Base-by-base conservation (phyloP, 1,140 invertebrate species). In the Druon quercuslanigerum region DNA sequence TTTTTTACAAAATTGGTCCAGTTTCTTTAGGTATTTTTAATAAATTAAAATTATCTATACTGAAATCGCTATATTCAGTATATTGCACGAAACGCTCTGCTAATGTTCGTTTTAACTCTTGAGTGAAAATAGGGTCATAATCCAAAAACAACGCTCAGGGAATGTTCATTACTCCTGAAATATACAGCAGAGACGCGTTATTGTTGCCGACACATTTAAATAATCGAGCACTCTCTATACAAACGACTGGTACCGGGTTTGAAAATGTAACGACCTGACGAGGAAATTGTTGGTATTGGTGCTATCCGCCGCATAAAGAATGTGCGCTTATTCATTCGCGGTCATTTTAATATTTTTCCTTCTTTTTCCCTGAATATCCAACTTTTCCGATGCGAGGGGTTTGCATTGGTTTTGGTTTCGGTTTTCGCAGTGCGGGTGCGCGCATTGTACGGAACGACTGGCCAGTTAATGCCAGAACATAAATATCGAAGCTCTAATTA, bases 401-500 rank as follows among this genome's bases (percentile, higher is more conserved):
- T 52, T 54, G 25, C 33, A 46, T 52, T 57, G 71, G 50, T 74
- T 74, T 60, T 73, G 51, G 71, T 66, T 46, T 66, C 33, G 25
- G 2, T 66, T 66, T 66, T 16, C 25, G 60, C 40, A 25, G 60
- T 46, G 25, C 5, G 60, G 14, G 25, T 16, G 60, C 54, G 73
- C 73, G 70, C 73, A 72, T 73, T 20, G 73, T 72, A 54, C 51
- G 16, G 71, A 74, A 77, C 56, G 75, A 72, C 74, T 73, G 74
- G 71, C 60, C 81, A 78, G 81, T 84, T 85, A 88, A 87, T 84
- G 83, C 75, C 79, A 70, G 70, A 76, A 82, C 84, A 87, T 89
- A 89, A 88, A 89, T 89, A 89, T 88, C 82, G 83, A 78, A 71
- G 79, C 85, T 85, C 82, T 85, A 87, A 87, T 88, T 87, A 85